Conservation (phyloP, 2,888 invertebrate species). For the Protonemura montana region DNA sequence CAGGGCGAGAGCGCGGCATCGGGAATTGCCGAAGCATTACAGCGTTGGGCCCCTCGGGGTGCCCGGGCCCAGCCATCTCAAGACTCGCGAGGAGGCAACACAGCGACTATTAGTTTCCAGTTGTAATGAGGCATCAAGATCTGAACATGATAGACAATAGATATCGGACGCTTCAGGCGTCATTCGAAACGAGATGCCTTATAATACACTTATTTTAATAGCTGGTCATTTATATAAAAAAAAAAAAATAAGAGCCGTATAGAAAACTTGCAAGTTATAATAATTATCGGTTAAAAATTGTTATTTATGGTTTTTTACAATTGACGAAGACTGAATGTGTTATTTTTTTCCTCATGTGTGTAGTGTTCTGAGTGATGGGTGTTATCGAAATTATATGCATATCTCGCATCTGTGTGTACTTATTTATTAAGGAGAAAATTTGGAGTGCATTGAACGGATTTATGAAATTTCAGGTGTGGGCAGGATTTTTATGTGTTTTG, state of each 20-base stretch:
- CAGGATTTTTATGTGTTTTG: too few relatives aligned
- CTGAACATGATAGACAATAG: not conserved
- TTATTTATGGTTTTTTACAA: slow-evolving; percentile 5
- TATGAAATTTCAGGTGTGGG: not conserved
- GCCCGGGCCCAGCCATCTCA: not conserved
- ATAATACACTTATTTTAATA: slow-evolving; percentile 7
- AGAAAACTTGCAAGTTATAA: not conserved
- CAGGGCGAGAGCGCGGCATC: not conserved
- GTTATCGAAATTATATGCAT: not conserved
- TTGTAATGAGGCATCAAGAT: not conserved
- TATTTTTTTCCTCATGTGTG: not conserved
- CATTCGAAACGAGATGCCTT: not conserved
- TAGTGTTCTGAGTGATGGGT: not conserved
- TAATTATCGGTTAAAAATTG: not conserved
- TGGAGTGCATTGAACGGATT: not conserved
- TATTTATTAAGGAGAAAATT: not conserved
- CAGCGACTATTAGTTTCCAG: not conserved
- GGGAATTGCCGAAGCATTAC: not conserved
- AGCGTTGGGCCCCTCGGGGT: not conserved
- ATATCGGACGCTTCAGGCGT: not conserved
- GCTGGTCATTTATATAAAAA: not conserved
- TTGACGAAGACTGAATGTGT: not conserved
- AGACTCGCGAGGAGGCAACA: not conserved
- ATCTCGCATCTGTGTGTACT: not conserved
- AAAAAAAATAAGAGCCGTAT: not conserved